phyloP scores from a whole-genome alignment of 1,140 invertebrate species.

The Pteromalus puparum region DNA sequence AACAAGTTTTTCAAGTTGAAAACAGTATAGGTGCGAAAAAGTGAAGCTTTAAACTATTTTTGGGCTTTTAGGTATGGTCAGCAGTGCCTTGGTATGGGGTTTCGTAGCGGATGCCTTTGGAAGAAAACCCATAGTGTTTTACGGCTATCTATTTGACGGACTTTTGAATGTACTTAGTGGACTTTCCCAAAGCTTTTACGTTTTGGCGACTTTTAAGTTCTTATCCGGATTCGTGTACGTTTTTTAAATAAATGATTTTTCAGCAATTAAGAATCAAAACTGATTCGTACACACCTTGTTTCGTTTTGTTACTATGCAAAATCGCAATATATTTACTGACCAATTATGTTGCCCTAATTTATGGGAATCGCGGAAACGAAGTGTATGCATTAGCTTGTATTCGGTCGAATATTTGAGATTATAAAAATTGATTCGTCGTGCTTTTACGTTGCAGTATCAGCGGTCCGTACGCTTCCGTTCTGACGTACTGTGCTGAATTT shows the following conservation, averaged over 20 bases:
- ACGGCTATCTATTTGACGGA: slow-evolving; percentile 82
- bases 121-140: slow-evolving; percentile 81
- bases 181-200: slow-evolving; percentile 82
- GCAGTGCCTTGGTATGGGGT: slow-evolving; percentile 88
- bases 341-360: too few species aligned
- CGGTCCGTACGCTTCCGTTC: slow-evolving; percentile 83
- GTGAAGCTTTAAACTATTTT: neutral
- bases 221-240: slow-evolving; percentile 86
- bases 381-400: too few species aligned
- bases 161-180: slow-evolving; percentile 81
- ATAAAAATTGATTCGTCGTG: too few species aligned
- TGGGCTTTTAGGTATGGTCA: slow-evolving; percentile 82
- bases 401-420: too few species aligned
- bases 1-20: too few species aligned
- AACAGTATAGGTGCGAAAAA: too few species aligned
- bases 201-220: slow-evolving; percentile 85
- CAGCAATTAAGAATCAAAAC: slow-evolving; percentile 53
- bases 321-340: too few species aligned
- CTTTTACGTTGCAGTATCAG: slow-evolving; percentile 79
- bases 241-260: slow-evolving; percentile 58
- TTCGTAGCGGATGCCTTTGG: slow-evolving; percentile 87
- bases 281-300: too few species aligned
- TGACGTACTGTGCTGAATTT: slow-evolving; percentile 83
- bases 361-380: too few species aligned
- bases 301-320: neutral